Base-by-base conservation (phyloP, 2,888 invertebrate genomes). In the Acleris emargana region DNA sequence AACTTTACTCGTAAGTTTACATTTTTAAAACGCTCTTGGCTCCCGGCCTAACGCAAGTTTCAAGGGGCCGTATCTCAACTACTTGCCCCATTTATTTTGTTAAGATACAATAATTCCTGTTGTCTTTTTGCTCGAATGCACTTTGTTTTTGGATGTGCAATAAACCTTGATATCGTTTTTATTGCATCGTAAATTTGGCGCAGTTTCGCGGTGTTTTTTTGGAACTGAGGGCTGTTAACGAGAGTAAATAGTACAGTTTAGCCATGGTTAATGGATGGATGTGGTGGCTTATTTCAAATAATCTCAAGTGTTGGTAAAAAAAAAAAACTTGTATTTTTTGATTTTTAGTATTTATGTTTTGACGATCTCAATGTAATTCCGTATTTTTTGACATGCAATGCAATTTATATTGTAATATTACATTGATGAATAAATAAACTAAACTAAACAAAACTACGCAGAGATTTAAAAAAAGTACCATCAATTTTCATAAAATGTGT, bases 51-150 rank as follows among this genome's bases (percentile, higher is more conserved):
- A 38, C 54, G 55, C 57, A 20, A 69, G 69, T 67, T 69, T 69
- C 67, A 62, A 72, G 52, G 68, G 55, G 68, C 45, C 61, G 68
- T 54, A 64, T 47, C 52, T 57, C 50, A 59, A 71, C 73, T 75
- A 76, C 75, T 76, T 77, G 85, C 75, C 74, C 81, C 86, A 86
- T 86, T 84, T 84, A 79, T 80, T 80, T 74, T 72, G 81, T 84
- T 84, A 84, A 82, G 80, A 81, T 78, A 81, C 82, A 82, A 83
- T 83, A 81, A 84, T 79, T 83, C 75, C 73, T 72, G 70, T 70
- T 68, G 69, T 72, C 67, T 67, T 70, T 68, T 68, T 69, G 67
- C 68, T 71, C 61, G 62, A 53, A 9, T 67, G 69, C 68, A 64
- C 49, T 70, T 70, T 64, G 62, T 62, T 60, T 66, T 61, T 58